phyloP scores from a whole-genome alignment of 2,113 vertebrate species.

The Craseonycteris thonglongyai region DNA sequence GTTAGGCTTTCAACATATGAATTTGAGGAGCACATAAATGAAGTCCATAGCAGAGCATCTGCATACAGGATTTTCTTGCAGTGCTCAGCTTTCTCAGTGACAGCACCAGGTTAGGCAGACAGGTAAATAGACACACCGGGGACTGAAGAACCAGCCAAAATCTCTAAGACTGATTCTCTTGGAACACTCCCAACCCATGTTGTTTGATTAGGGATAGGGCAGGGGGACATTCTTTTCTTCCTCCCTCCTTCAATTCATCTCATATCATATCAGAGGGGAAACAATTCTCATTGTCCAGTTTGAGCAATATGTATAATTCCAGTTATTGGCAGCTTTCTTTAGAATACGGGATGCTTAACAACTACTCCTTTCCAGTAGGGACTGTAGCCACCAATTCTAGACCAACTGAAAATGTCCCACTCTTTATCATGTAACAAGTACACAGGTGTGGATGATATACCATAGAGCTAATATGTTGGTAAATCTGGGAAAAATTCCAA shows the following conservation, averaged over 20 bases:
- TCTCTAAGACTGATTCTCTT: background rate
- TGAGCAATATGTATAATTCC: background rate
- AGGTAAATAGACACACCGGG: background rate
- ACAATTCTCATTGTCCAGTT: background rate
- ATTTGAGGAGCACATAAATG: background rate
- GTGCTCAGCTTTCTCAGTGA: background rate
- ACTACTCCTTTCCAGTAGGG: background rate
- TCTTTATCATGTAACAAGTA: background rate
- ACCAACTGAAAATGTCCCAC: background rate
- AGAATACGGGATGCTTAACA: background rate
- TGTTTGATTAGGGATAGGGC: background rate
- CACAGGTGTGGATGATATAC: background rate
- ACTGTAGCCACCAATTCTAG: background rate
- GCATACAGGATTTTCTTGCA: background rate
- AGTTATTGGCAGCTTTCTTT: background rate
- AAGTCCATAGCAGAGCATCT: background rate
- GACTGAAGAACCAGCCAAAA: background rate
- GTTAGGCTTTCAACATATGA: background rate
- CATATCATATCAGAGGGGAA: background rate
- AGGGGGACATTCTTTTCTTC: background rate
- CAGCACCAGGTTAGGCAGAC: background rate
- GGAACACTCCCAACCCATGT: background rate
- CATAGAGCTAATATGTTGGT: background rate
- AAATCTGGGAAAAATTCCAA: slow-evolving; percentile 39
- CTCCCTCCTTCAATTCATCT: background rate